Conservation (phyloP, 2,888 invertebrate species). For the Epinotia brunnichana region DNA sequence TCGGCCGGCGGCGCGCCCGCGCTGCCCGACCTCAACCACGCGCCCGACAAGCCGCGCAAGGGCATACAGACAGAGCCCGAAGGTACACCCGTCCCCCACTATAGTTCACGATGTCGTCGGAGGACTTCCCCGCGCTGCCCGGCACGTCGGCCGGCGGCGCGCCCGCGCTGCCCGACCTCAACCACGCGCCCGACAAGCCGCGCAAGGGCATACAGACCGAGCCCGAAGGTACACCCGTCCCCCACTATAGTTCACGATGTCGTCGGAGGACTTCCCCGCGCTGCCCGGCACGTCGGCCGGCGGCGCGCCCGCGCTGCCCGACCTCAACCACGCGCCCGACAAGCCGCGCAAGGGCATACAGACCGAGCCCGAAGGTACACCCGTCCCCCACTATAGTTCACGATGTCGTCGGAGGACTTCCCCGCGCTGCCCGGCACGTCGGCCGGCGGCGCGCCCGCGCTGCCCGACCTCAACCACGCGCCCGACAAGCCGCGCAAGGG, state of each 20-base stretch:
- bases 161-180: slow-evolving; percentile 57
- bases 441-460: slow-evolving; percentile 78
- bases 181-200: slow-evolving; percentile 77
- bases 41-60: slow-evolving; percentile 85
- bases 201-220: slow-evolving; percentile 97
- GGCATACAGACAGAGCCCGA: slow-evolving; percentile 98
- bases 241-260: slow-evolving; percentile 93
- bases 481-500: slow-evolving; percentile 88
- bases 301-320: slow-evolving; percentile 59
- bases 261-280: slow-evolving; percentile 99
- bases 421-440: slow-evolving; percentile 98
- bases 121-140: slow-evolving; percentile 99
- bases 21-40: slow-evolving; percentile 62
- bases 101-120: slow-evolving; percentile 98
- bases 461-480: slow-evolving; percentile 63
- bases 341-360: slow-evolving; percentile 93
- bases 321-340: slow-evolving; percentile 70
- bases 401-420: slow-evolving; percentile 99
- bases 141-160: slow-evolving; percentile 90
- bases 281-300: slow-evolving; percentile 95
- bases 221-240: slow-evolving; percentile 88
- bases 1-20: slow-evolving; percentile 84
- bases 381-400: slow-evolving; percentile 84
- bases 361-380: slow-evolving; percentile 94
- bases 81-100: slow-evolving; percentile 79